These are phyloP conservation scores for Notodonta ziczac DNA, from an alignment of 2,888 invertebrate species.

Conservation along the genomic window DNA sequence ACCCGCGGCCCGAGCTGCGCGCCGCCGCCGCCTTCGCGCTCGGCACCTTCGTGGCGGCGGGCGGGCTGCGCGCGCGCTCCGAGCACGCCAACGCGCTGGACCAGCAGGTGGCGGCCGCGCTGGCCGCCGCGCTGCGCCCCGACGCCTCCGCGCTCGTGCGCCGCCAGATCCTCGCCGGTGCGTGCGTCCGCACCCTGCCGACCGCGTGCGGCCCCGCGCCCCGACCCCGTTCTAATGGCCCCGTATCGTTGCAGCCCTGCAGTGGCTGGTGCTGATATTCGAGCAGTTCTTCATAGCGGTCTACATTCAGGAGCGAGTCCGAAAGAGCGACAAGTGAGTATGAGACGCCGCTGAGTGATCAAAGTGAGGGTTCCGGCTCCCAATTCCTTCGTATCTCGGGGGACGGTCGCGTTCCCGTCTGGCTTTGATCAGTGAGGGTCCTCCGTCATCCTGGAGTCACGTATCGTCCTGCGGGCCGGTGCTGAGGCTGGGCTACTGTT, in stretches of 20 bases:
- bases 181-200: too few relatives aligned
- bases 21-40: constrained; percentile 97
- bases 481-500: too few relatives aligned
- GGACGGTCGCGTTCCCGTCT: too few relatives aligned
- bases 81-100: constrained; percentile 98
- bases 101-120: constrained; percentile 94
- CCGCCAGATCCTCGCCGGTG: constrained; percentile 92
- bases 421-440: too few relatives aligned
- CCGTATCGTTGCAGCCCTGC: constrained; percentile 83
- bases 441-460: too few relatives aligned
- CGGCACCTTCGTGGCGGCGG: constrained; percentile 96
- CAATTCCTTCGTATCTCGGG: too few relatives aligned
- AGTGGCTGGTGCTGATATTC: constrained; percentile 92
- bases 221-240: too few relatives aligned
- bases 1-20: constrained; percentile 94
- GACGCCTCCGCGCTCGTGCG: constrained; percentile 96
- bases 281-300: constrained; percentile 95
- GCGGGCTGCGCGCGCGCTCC: constrained; percentile 89
- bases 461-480: too few relatives aligned
- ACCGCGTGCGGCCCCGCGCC: too few relatives aligned
- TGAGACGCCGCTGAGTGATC: too few relatives aligned
- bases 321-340: constrained; percentile 66
- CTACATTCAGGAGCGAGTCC: constrained; percentile 84
- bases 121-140: constrained; percentile 89
- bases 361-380: too few relatives aligned